These are phyloP conservation scores for Psilopogon haemacephalus DNA, from an alignment of 2,113 vertebrate genomes.

Conservation along the genomic window DNA sequence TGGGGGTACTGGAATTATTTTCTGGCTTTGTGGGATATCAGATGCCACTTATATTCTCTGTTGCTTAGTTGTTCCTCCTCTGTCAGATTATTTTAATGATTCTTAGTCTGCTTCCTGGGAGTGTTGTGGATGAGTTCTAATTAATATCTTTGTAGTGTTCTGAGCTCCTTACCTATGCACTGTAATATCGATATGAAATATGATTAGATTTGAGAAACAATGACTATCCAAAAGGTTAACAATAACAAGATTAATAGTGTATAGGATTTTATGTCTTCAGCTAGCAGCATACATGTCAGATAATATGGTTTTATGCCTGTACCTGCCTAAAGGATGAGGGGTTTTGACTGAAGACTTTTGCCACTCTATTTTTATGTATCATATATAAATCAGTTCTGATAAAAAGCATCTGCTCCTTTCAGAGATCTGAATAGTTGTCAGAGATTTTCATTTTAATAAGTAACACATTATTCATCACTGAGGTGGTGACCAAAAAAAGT, in stretches of 20 bases:
- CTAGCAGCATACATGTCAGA: background rate
- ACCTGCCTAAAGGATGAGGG: background rate
- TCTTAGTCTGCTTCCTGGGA: background rate
- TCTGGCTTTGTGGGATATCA: background rate
- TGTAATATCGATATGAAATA: background rate
- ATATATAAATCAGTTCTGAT: background rate
- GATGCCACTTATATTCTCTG: background rate
- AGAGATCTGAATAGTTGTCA: background rate
- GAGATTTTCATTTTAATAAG: constrained; percentile 27
- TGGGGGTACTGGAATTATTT: background rate
- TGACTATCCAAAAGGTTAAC: background rate
- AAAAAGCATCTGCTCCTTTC: background rate
- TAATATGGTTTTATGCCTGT: background rate
- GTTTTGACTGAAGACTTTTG: background rate
- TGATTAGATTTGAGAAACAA: constrained; percentile 11
- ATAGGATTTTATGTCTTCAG: background rate
- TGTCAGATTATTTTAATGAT: constrained; percentile 12
- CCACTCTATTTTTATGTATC: background rate
- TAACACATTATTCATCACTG: constrained; percentile 18
- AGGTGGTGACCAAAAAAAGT: background rate
- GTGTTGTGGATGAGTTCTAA: constrained; percentile 10
- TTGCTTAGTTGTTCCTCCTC: background rate
- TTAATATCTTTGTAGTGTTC: constrained; percentile 18
- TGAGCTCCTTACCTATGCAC: background rate
- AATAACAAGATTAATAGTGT: background rate